Evolutionary conservation across 2,113 vertebrate genomes (phyloP), one percentile per base, ranked within the genome.

Genomic region (Epinephelus lanceolatus): DNA sequence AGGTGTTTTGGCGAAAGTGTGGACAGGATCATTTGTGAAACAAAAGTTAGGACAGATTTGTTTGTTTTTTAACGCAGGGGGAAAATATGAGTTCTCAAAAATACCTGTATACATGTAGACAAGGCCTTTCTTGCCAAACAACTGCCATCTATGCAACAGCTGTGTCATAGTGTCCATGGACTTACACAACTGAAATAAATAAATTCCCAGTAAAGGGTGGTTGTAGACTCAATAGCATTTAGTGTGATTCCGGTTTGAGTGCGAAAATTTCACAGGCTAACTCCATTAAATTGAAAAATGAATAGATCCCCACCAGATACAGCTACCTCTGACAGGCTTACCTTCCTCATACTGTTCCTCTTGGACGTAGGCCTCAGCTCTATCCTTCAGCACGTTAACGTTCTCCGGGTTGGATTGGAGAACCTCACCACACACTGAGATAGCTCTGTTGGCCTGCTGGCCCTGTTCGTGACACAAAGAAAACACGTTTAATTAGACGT

Each of bases 311-410:
- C n/a, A n/a, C 14, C 1, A 51, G 33, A 30, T 19, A 0, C 14
- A 76, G 2, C 23, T 37, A 5, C 21, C 60, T 18, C 15, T 4
- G 65, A 9, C 10, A 6, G 51, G 4, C 86, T 72, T 95, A 99
- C 98, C 98, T 96, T 98, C 97, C 63, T 99, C 97, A 49, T 98
- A 99, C 88, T 96, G 95, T 59, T 99, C 98, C 51, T 99, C 97
- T 75, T 97, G 95, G 76, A 99, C 77, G 56, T 97, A 97, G 47
- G 97, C 98, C 91, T 99, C 97, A 3, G 98, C 98, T 89, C 98
- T 90, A 91, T 98, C 97, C 93, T 98, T 98, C 73, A 99, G 91
- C 1, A 92, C 96, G 1, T 97, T 97, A 19, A 98, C 95, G 0
- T 99, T 99, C 56, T 95, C 84, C 2, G 97, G 95, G 30, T 97